Evolutionary conservation across 2,113 vertebrate genomes (phyloP).

Genomic region (Acrocephalus kingi): DNA sequence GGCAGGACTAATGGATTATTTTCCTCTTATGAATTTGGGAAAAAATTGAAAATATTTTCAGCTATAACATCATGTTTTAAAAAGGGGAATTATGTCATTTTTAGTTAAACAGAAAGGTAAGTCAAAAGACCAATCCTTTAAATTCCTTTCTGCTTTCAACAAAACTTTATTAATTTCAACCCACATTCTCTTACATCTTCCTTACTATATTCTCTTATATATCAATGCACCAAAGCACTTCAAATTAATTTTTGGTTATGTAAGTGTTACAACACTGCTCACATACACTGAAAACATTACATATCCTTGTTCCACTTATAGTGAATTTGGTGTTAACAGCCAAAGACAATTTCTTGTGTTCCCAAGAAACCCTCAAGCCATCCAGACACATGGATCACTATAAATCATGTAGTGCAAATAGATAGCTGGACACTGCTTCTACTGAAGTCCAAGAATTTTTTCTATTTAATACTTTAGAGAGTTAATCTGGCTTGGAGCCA

Average conservation of each 20-base stretch:
- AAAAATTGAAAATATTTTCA: neutral
- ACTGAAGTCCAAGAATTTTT: neutral
- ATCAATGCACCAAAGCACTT: neutral
- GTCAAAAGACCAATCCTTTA: neutral
- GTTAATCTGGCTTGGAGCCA: neutral
- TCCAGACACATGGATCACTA: neutral
- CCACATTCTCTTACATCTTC: neutral
- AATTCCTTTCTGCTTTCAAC: neutral
- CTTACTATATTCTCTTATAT: neutral
- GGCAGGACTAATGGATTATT: neutral
- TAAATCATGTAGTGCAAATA: neutral
- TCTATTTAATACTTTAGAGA: neutral
- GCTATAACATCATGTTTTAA: neutral
- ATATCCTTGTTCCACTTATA: rapidly evolving
- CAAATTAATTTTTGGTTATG: neutral
- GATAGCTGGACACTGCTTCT: neutral
- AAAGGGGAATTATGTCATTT: neutral
- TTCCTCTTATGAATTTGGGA: neutral
- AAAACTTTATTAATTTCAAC: neutral
- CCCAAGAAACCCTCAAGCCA: neutral
- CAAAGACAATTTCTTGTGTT: neutral
- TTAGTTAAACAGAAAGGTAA: neutral
- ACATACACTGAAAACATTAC: neutral
- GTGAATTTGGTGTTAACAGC: neutral
- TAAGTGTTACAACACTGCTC: neutral